These are phyloP conservation scores for Diarsia brunnea DNA, from an alignment of 2,888 invertebrate genomes.

Conservation along the genomic window DNA sequence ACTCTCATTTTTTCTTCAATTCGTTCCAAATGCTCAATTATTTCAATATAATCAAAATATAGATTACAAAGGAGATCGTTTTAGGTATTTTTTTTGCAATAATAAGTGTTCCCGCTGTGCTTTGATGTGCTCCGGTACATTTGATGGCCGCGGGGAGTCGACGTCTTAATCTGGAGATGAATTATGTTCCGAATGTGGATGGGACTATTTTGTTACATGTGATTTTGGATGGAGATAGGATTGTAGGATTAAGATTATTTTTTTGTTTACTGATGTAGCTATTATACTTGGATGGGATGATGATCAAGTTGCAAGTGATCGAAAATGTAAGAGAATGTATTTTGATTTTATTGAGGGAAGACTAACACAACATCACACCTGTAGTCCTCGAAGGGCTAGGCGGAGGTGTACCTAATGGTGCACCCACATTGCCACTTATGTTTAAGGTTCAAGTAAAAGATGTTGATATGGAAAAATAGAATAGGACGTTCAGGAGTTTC, in stretches of 20 bases:
- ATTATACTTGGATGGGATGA: neutral
- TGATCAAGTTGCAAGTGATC: neutral
- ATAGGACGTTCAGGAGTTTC: neutral
- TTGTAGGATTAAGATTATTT: constrained; percentile 31
- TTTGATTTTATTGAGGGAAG: neutral
- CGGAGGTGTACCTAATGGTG: too few relatives aligned
- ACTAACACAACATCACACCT: too few relatives aligned
- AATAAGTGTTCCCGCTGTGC: constrained; percentile 81
- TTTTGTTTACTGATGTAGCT: neutral
- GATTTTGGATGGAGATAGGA: constrained; percentile 33
- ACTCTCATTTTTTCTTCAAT: constrained; percentile 33
- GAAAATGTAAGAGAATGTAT: neutral
- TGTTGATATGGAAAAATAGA: too few relatives aligned
- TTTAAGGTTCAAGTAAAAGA: too few relatives aligned
- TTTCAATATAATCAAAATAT: constrained; percentile 67
- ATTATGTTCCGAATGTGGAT: constrained; percentile 63
- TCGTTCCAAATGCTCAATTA: constrained; percentile 60
- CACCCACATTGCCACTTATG: too few relatives aligned
- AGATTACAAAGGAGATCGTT: constrained; percentile 76
- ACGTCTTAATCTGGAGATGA: constrained; percentile 83
- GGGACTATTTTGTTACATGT: constrained; percentile 35
- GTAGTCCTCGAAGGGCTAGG: too few relatives aligned
- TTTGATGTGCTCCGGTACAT: constrained; percentile 79
- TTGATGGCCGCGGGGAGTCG: constrained; percentile 79
- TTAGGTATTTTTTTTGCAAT: constrained; percentile 77